Evolutionary conservation across 2,797 vertebrate genomes (phyloP), one percentile per base, ranked within the genome.

Genomic region (Alosa sapidissima): DNA sequence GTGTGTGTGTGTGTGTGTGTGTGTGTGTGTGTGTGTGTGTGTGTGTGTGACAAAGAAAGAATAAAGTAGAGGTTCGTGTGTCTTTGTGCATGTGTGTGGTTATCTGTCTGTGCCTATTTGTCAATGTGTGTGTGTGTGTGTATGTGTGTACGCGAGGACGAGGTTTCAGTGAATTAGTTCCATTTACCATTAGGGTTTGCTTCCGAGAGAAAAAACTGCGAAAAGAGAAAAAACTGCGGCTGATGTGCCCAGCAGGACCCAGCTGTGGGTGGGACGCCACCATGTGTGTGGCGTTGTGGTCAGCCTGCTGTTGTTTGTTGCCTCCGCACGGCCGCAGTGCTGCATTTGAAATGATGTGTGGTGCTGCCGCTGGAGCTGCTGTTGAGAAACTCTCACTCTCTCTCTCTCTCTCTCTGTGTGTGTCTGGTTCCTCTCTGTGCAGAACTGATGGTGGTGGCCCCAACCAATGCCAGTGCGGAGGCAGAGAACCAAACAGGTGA

Each of bases 401-500:
- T 62, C 60, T 62, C n/a, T 28, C 5, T 65, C 9, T 65, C 9
- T 65, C 6, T 65, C n/a, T 65, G 2, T 19, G 3, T 11, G 3
- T 65, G 5, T 28, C n/a, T 51, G 5, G 5, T 36, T 41, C 28
- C 54, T 88, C 86, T 65, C 82, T 85, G 58, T 91, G 86, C 89
- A 96, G 95, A 96, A 88, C 19, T 95, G 82, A 41, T 91, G 84
- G 72, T 95, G 82, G 48, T 91, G 84, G 72, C 88, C 62, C 90
- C 90, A 54, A 81, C 89, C 84, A 95, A 94, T 86, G 92, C 92
- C 45, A 84, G 47, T 81, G 91, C 91, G 5, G 89, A 92, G 87
- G 86, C 88, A 81, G 88, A 90, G 89, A 96, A 95, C 91, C 92
- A 91, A 89, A 95, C 94, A 93, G 94, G 95, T 95, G 92, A 92